Evolutionary conservation across 2,888 invertebrate species (phyloP).

Genomic region (Ennomos erosarius): DNA sequence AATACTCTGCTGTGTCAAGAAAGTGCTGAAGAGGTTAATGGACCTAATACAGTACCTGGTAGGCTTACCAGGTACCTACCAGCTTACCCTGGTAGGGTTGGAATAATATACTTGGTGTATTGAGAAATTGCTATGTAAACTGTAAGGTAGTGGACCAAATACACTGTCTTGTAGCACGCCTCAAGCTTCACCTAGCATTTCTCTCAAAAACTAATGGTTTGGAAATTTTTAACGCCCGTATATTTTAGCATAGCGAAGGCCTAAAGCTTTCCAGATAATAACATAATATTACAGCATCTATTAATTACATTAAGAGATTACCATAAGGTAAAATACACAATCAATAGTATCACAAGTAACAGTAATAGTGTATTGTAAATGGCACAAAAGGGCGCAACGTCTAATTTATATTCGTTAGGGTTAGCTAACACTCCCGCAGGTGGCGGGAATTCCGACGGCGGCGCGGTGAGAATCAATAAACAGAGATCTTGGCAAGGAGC

Average conservation of each 20-base stretch:
- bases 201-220: no score
- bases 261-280: no score
- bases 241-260: no score
- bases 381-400: constrained; percentile 17
- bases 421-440: constrained; percentile 29
- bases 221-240: no score
- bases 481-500: constrained; percentile 31
- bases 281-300: no score
- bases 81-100: no score
- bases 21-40: constrained; percentile 14
- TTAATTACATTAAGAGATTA: no score
- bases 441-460: constrained; percentile 32
- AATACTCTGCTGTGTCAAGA: constrained; percentile 24
- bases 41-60: constrained; percentile 9
- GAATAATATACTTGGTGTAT: constrained; percentile 8
- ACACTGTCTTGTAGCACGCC: constrained; percentile 5
- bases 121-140: background rate
- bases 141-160: constrained; percentile 5
- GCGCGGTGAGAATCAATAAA: constrained; percentile 32
- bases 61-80: no score
- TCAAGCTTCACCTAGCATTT: background rate
- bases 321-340: no score
- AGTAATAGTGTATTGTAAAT: constrained; percentile 13
- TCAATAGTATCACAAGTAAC: background rate
- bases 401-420: constrained; percentile 35